A percentile compares a stretch with the other conserved stretches of the same genome.
phyloP scores from a whole-genome alignment of 2,113 vertebrate species.

The Archocentrus centrarchus region DNA sequence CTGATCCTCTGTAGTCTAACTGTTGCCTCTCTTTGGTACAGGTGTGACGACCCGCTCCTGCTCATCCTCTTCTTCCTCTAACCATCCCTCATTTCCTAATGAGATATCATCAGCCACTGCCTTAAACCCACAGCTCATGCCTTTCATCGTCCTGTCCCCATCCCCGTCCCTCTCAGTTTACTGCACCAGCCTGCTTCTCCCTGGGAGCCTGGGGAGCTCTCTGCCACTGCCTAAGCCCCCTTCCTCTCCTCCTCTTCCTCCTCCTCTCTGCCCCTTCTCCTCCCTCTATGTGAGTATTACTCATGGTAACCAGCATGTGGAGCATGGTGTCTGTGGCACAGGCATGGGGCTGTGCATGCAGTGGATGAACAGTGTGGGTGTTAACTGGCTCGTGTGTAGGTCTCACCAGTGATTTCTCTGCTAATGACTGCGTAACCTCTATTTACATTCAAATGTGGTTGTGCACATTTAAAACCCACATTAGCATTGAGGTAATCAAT shows the following conservation, averaged over 20 bases:
- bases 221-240: conserved; percentile 44
- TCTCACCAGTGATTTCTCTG: conserved; percentile 49
- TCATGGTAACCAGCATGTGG: conserved; percentile 65
- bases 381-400: conserved; percentile 23
- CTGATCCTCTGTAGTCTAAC: conserved; percentile 52
- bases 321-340: conserved; percentile 54
- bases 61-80: conserved; percentile 81
- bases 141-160: conserved; percentile 18
- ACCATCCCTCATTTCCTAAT: conserved; percentile 27
- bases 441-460: conserved; percentile 50
- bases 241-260: conserved; percentile 30
- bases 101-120: conserved; percentile 15
- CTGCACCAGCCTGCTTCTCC: conserved; percentile 60
- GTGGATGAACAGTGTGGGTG: conserved; percentile 58
- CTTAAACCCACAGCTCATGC: conserved; percentile 34
- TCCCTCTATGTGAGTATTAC: conserved; percentile 73
- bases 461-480: conserved; percentile 45
- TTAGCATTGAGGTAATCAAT: conserved; percentile 40
- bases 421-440: conserved; percentile 53
- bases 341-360: conserved; percentile 60
- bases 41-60: conserved; percentile 78
- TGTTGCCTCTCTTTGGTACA: conserved; percentile 74
- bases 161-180: conserved; percentile 34
- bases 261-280: conserved; percentile 51
- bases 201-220: conserved; percentile 50